phyloP scores from a whole-genome alignment of 2,113 vertebrate genomes.

The Macaca mulatta region DNA sequence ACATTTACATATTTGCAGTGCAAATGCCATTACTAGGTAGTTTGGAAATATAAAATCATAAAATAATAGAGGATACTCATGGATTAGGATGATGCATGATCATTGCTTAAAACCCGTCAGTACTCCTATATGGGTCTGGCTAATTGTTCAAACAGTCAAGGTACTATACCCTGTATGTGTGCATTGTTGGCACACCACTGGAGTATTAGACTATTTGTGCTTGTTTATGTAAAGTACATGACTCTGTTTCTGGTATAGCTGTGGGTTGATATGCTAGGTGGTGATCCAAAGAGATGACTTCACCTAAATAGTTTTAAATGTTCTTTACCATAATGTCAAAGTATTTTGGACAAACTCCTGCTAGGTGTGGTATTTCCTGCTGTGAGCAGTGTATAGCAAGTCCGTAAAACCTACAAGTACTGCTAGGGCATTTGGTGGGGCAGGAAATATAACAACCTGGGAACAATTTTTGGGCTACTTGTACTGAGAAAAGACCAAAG shows the following conservation, averaged over 20 bases:
- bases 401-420: background rate
- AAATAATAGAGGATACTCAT: background rate
- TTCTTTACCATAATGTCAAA: constrained; percentile 28
- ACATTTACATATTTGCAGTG: background rate
- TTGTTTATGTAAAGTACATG: constrained; percentile 13
- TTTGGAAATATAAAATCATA: background rate
- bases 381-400: background rate
- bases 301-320: background rate
- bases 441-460: background rate
- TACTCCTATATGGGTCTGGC: background rate
- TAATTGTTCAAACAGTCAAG: background rate
- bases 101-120: background rate
- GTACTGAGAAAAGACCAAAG: background rate
- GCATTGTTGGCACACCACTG: background rate
- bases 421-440: background rate
- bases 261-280: background rate
- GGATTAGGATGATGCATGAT: constrained; percentile 8
- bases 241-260: background rate
- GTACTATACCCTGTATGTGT: background rate
- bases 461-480: constrained; percentile 3
- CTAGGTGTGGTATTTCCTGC: background rate
- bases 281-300: background rate
- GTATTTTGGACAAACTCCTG: background rate
- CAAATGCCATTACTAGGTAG: background rate
- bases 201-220: background rate